Conservation (phyloP, 2,113 vertebrate species). For the Psettodes erumei region DNA sequence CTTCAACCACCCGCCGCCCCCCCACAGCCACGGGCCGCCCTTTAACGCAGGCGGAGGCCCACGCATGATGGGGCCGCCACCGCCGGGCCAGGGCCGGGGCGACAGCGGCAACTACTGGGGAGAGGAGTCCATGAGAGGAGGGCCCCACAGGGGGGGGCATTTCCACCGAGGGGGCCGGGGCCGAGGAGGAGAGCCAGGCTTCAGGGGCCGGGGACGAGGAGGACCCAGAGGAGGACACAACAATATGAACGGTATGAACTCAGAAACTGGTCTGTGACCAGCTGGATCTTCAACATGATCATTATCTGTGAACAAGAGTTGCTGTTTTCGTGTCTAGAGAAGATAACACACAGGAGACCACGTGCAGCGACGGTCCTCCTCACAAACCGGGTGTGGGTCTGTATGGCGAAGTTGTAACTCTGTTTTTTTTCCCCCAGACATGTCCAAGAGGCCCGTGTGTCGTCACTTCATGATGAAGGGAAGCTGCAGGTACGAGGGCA, state of each 20-base stretch:
- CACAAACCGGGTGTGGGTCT: too few relatives aligned
- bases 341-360: too few relatives aligned
- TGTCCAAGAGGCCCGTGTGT: constrained; percentile 91
- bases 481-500: constrained; percentile 92
- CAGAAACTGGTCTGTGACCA: too few relatives aligned
- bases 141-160: constrained; percentile 85
- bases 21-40: constrained; percentile 85
- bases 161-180: constrained; percentile 89
- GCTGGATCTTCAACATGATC: too few relatives aligned
- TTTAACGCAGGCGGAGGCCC: constrained; percentile 80
- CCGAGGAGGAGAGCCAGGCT: constrained; percentile 85
- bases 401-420: not conserved
- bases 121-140: constrained; percentile 89
- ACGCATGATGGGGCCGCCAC: constrained; percentile 91
- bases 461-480: constrained; percentile 97
- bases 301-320: too few relatives aligned
- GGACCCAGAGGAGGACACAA: constrained; percentile 89
- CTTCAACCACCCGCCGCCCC: constrained; percentile 84
- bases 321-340: too few relatives aligned
- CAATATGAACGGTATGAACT: constrained; percentile 83
- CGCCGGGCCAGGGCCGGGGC: constrained; percentile 82
- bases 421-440: constrained; percentile 80
- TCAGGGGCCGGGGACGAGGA: constrained; percentile 86
- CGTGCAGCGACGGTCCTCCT: too few relatives aligned
- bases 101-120: constrained; percentile 90